Percentiles rank a stretch among this genome's conserved stretches.
Evolutionary conservation across 1,140 invertebrate species (phyloP).

Genomic region (Drosophila athabasca): DNA sequence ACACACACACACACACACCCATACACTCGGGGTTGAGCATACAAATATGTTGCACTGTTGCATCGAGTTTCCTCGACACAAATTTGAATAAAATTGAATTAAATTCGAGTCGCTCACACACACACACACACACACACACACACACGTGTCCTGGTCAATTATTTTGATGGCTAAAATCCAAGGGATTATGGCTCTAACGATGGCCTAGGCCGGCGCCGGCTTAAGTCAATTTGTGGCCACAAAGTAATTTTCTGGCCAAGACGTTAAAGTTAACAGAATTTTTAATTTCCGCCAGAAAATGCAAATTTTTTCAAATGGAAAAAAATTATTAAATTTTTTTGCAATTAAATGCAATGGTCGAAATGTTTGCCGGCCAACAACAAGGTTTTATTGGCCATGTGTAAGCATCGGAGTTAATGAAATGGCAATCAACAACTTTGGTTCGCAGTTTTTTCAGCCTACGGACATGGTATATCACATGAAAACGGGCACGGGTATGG

Average conservation of each 20-base stretch:
- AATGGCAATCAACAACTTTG: slow-evolving; percentile 44
- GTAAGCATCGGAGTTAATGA: slow-evolving; percentile 46
- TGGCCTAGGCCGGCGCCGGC: not conserved
- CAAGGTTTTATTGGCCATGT: slow-evolving; percentile 5
- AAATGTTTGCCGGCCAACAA: not conserved
- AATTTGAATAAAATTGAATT: slow-evolving; percentile 80
- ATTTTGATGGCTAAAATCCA: slow-evolving; percentile 58
- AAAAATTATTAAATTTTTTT: not conserved
- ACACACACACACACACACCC: slow-evolving; percentile 6
- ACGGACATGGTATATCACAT: slow-evolving; percentile 7
- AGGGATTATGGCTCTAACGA: slow-evolving; percentile 33
- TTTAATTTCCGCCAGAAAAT: slow-evolving; percentile 45
- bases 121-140: slow-evolving; percentile 10
- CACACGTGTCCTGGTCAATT: slow-evolving; percentile 48
- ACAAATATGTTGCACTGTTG: slow-evolving; percentile 51
- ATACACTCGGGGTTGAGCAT: slow-evolving; percentile 56
- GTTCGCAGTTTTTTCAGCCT: slow-evolving; percentile 1
- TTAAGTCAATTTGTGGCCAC: slow-evolving; percentile 28
- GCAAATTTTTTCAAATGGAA: not conserved
- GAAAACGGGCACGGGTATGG: too few relatives aligned
- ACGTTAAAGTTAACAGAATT: slow-evolving; percentile 3
- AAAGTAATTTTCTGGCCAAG: slow-evolving; percentile 48
- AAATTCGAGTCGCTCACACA: slow-evolving; percentile 45
- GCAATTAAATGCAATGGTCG: too few relatives aligned
- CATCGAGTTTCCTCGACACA: slow-evolving; percentile 38